Evolutionary conservation across 2,113 vertebrate species (phyloP).

Genomic region (Monarcha castaneiventris): DNA sequence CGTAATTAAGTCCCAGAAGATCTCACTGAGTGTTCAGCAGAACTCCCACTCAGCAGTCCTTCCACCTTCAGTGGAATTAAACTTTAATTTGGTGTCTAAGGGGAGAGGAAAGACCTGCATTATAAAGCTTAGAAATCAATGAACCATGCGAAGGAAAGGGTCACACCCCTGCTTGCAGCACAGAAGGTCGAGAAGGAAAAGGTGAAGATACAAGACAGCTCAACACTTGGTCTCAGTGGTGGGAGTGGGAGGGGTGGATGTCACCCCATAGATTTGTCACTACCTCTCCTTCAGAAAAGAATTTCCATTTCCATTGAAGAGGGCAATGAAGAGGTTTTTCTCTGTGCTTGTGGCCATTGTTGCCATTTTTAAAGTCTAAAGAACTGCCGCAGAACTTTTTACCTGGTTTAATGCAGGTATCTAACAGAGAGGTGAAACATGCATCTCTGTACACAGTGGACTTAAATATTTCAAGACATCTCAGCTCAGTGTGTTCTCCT

Average conservation of each 20-base stretch:
- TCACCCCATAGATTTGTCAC: not conserved
- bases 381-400: not conserved
- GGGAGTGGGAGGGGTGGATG: not conserved
- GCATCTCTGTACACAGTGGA: not conserved
- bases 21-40: not conserved
- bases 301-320: not conserved
- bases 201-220: not conserved
- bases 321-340: not conserved
- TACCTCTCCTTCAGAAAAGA: not conserved
- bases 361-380: not conserved
- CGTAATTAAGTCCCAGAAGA: conserved; percentile 59
- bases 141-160: not conserved
- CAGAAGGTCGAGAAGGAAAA: not conserved
- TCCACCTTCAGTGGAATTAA: conserved; percentile 47
- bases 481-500: not conserved
- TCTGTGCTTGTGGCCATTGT: not conserved
- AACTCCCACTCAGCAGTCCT: not conserved
- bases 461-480: not conserved
- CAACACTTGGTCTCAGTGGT: not conserved
- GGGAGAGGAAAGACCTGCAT: conserved; percentile 22
- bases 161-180: not conserved
- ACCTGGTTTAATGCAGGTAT: not conserved
- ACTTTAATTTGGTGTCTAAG: conserved; percentile 64
- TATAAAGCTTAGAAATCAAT: conserved; percentile 16
- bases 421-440: not conserved